phyloP scores from a whole-genome alignment of 2,888 invertebrate genomes.

The Petrolisthes manimaculis region DNA sequence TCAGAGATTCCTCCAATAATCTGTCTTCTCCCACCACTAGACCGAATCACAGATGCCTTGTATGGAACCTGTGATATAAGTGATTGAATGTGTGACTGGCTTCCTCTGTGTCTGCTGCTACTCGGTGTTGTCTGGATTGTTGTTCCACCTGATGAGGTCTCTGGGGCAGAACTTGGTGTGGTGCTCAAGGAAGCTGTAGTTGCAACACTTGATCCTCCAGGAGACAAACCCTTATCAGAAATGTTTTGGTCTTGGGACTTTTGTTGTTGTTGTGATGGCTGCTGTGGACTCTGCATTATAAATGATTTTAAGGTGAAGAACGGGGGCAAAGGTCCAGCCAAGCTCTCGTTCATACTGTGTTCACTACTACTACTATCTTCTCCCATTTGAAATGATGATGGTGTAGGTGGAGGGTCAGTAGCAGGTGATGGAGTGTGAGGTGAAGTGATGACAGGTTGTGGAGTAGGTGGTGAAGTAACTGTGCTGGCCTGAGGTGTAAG shows the following conservation, averaged over 20 bases:
- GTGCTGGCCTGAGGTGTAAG: slow-evolving; percentile 45
- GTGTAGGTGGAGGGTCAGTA: slow-evolving; percentile 58
- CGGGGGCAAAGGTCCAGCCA: slow-evolving; percentile 61
- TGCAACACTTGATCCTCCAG: slow-evolving; percentile 9
- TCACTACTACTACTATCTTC: slow-evolving; percentile 59
- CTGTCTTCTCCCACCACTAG: slow-evolving; percentile 43
- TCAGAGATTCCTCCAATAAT: slow-evolving; percentile 39
- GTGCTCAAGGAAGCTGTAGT: neutral
- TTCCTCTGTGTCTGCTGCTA: slow-evolving; percentile 39
- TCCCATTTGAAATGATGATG: slow-evolving; percentile 61
- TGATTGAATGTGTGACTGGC: slow-evolving; percentile 40
- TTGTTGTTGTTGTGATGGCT: slow-evolving; percentile 31
- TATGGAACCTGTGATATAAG: slow-evolving; percentile 39
- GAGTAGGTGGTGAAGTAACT: slow-evolving; percentile 55
- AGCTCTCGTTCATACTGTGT: slow-evolving; percentile 46
- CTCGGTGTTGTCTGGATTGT: neutral
- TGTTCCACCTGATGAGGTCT: slow-evolving; percentile 8
- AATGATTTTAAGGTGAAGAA: slow-evolving; percentile 65
- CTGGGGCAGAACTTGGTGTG: slow-evolving; percentile 25
- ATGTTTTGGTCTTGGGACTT: slow-evolving; percentile 19
- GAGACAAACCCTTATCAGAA: slow-evolving; percentile 37
- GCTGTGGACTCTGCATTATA: slow-evolving; percentile 53
- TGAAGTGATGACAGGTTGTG: slow-evolving; percentile 50
- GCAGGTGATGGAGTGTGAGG: slow-evolving; percentile 60
- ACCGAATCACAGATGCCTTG: slow-evolving; percentile 51